Conservation (phyloP, 2,797 vertebrate species). For the Ctenopoma multispine region DNA sequence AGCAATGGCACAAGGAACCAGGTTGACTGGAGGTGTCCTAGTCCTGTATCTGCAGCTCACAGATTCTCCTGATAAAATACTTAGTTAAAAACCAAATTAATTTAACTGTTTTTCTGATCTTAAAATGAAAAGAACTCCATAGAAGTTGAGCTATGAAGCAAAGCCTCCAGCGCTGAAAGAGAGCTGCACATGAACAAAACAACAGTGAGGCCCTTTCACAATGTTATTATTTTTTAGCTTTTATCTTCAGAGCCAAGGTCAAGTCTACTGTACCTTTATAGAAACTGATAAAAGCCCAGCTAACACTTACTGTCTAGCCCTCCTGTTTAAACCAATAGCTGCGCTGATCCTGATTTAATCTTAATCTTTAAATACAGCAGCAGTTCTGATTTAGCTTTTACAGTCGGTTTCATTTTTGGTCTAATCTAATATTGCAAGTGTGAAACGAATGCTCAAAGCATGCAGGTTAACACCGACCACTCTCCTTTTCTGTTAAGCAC, state of each 20-base stretch:
- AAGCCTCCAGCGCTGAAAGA: background rate
- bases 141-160: background rate
- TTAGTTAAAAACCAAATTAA: background rate
- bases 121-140: background rate
- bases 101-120: background rate
- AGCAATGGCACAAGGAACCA: background rate
- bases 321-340: background rate
- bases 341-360: constrained; percentile 7
- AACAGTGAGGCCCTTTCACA: background rate
- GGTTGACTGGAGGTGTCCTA: background rate
- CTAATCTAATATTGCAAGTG: background rate
- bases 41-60: constrained; percentile 1
- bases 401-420: background rate
- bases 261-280: constrained; percentile 15
- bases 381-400: background rate
- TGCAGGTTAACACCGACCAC: background rate
- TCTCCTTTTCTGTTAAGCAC: constrained; percentile 21
- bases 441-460: constrained; percentile 14
- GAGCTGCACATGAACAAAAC: background rate
- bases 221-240: constrained; percentile 17
- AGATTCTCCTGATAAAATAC: background rate
- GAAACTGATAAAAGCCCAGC: background rate
- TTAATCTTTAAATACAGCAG: background rate
- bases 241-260: constrained; percentile 42
- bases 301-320: background rate